Base-by-base conservation (phyloP, 2,888 invertebrate genomes). In the Strigamia transsilvanica region DNA sequence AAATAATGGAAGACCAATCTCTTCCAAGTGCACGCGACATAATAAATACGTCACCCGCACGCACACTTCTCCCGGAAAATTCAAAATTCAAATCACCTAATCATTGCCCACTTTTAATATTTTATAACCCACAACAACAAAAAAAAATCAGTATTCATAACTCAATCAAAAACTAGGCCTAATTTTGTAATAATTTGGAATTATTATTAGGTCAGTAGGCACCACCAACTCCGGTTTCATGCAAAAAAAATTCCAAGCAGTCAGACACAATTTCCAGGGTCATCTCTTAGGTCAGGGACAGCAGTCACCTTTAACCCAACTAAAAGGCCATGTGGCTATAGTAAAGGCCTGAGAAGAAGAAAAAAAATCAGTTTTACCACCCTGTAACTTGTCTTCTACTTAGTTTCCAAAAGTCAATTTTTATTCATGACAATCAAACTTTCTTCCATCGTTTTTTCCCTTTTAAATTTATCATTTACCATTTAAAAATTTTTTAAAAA, bases 301-400 rank as follows among this genome's bases (percentile, higher is more conserved):
- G 61, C 21, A 66, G 21, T 23, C 61, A 66, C 61, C 61, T 66
- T 66, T 66, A 66, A 66, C 61, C 61, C 23, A 21, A 66, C 21
- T 46, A 66, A 66, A 66, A 66, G 61, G 61, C 61, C 61, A 66
- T 66, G 61, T 66, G 61, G 61, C 61, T 12, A 27, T 3, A 66
- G 61, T 66, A 23, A 23, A 66, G 23, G 21, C 61, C 12, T n/a
- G 18, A 21, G 21, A 27, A 27, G 27, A 27, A 27, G n/a, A 21
- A 66, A 66, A 66, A 66, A 66, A 66, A 66, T 66, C 46, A 46
- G 61, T 21, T n/a, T n/a, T 66, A 66, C 61, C 61, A 66, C 61
- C 61, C 61, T 46, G 46, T 46, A 46, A 46, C 46, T 46, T 46
- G 46, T 46, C 46, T n/a, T 46, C 4, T n/a, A n/a, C 21, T 66